Percentiles rank a stretch among this genome's conserved stretches.
These are phyloP conservation scores for Helicolenus hilgendorfi DNA, from an alignment of 2,797 vertebrate genomes.

Conservation along the genomic window DNA sequence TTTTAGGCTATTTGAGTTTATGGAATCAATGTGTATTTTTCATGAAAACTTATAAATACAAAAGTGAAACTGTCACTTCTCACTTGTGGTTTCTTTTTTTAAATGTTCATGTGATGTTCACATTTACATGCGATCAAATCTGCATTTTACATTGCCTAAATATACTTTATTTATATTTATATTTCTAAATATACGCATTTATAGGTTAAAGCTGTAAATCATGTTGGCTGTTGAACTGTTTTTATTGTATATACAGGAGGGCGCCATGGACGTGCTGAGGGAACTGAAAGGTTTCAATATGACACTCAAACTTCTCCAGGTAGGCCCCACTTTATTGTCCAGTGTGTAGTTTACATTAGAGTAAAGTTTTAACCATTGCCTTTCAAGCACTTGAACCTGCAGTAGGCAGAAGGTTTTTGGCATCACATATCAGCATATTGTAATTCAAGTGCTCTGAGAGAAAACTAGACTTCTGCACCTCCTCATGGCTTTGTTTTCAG, in stretches of 20 bases:
- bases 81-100: neutral
- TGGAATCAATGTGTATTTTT: neutral
- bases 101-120: neutral
- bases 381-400: neutral
- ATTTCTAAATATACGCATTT: neutral
- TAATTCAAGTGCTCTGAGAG: no score
- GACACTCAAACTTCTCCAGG: slow-evolving; percentile 97
- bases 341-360: neutral
- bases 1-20: neutral
- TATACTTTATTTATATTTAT: no score
- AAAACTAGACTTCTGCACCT: no score
- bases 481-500: no score
- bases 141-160: neutral
- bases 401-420: no score
- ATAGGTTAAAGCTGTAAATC: neutral
- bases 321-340: slow-evolving; percentile 54
- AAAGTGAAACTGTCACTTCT: slow-evolving; percentile 30
- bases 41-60: neutral
- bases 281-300: slow-evolving; percentile 93
- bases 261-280: slow-evolving; percentile 94
- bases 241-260: slow-evolving; percentile 89
- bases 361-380: neutral
- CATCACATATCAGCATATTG: no score
- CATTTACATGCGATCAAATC: neutral
- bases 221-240: neutral